Percentiles rank a stretch among this genome's conserved stretches.
Evolutionary conservation across 2,113 vertebrate species (phyloP).

Genomic region (Marmota monax): DNA sequence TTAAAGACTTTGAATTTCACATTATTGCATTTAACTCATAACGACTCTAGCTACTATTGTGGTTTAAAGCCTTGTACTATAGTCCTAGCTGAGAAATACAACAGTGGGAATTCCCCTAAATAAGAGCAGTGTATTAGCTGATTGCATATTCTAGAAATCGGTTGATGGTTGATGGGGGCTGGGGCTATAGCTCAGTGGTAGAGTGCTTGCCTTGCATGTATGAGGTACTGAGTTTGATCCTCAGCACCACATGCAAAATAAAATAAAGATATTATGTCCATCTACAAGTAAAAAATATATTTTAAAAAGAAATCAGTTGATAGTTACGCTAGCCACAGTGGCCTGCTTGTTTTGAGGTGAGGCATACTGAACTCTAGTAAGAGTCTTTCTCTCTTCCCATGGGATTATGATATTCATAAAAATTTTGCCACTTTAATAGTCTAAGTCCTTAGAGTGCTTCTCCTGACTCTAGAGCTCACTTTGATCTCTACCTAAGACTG

Average conservation of each 20-base stretch:
- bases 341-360: not conserved
- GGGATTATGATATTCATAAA: not conserved
- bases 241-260: too few relatives aligned
- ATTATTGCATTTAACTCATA: slow-evolving; percentile 18
- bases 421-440: not conserved
- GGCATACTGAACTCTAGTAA: not conserved
- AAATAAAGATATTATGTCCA: too few relatives aligned
- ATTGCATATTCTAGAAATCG: not conserved
- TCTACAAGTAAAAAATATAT: too few relatives aligned
- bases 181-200: too few relatives aligned
- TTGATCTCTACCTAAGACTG: slow-evolving; percentile 16
- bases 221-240: too few relatives aligned
- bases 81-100: slow-evolving; percentile 33
- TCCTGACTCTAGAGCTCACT: not conserved
- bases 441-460: not conserved
- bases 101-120: not conserved
- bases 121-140: slow-evolving; percentile 29
- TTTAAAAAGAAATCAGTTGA: not conserved
- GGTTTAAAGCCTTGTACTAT: not conserved
- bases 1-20: slow-evolving; percentile 19
- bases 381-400: not conserved
- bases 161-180: not conserved
- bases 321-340: not conserved
- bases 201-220: too few relatives aligned
- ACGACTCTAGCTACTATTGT: slow-evolving; percentile 33